Base-by-base conservation (phyloP, 1,140 invertebrate species). In the Gerris buenoi region DNA sequence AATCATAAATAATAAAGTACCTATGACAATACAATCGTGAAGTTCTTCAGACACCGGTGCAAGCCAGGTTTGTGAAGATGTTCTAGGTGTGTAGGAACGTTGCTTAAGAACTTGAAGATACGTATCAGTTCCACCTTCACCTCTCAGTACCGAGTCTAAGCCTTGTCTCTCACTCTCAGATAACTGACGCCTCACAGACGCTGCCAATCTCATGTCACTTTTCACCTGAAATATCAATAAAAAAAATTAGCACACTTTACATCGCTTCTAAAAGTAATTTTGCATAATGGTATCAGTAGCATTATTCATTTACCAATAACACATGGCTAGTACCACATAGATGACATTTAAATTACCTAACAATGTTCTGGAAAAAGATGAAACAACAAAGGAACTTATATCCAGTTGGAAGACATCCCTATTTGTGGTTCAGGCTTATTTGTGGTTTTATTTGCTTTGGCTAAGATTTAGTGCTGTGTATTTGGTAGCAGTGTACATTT, bases 191-290 rank as follows among this genome's bases (percentile, higher is more conserved):
- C 29, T n/a, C 15, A 14, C 18, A 29, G 33, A 14, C 22, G 22
- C 14, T 22, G 63, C 63, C 28, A 33, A 33, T n/a, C 63, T 64
- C 29, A 29, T 64, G 28, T 64, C 29, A 27, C 63, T 64, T 64
- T 64, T 28, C n/a, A 64, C 27, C 29, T 29, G 33, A 27, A 29
- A 29, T 63, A 18, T 18, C n/a, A 63, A 25, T 18, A 63, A 63
- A 63, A 63, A 25, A 63, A 3, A 3, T 63, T n/a, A n/a, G n/a
- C n/a, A n/a, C n/a, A n/a, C n/a, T n/a, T n/a, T n/a, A n/a, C 25
- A 59, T 23, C 58, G 15, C 22, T 59, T 56, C 13, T 14, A 14
- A 14, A 14, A 14, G 22, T 59, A n/a, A n/a, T n/a, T n/a, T n/a
- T n/a, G n/a, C n/a, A n/a, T n/a, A n/a, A n/a, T n/a, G n/a, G n/a